These are phyloP conservation scores for Camponotus pennsylvanicus DNA, from an alignment of 1,140 invertebrate genomes.

Conservation along the genomic window DNA sequence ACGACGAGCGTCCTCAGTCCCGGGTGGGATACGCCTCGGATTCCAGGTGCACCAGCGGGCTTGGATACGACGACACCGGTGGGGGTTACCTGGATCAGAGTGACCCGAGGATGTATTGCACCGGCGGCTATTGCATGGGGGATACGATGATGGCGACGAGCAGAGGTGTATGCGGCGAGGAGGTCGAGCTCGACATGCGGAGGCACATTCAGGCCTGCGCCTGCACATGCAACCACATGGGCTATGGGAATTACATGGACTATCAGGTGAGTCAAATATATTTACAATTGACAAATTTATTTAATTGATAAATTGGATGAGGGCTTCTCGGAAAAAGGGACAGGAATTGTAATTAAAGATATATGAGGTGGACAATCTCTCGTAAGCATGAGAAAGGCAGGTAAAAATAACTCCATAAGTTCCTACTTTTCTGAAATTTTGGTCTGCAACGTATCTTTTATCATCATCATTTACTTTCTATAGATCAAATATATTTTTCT, in stretches of 20 bases:
- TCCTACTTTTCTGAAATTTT: too few relatives aligned
- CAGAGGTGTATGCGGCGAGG: conserved; percentile 85
- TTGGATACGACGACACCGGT: conserved; percentile 83
- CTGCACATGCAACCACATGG: conserved; percentile 96
- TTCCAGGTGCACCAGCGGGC: conserved; percentile 83
- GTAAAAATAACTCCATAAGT: too few relatives aligned
- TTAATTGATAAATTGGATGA: neutral
- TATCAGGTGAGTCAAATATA: conserved; percentile 90
- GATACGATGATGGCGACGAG: conserved; percentile 85
- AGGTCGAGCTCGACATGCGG: conserved; percentile 91
- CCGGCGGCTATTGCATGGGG: conserved; percentile 85
- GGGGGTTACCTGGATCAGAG: conserved; percentile 84
- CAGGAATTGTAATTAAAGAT: neutral
- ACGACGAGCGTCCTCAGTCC: conserved; percentile 84
- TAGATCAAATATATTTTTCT: too few relatives aligned
- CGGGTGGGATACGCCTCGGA: conserved; percentile 83
- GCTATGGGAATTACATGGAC: conserved; percentile 96
- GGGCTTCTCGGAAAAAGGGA: neutral
- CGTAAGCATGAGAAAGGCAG: too few relatives aligned
- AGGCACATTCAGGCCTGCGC: conserved; percentile 94
- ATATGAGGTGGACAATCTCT: too few relatives aligned
- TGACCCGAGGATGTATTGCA: conserved; percentile 85
- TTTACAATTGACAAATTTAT: neutral
- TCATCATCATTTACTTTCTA: too few relatives aligned
- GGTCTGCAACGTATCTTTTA: too few relatives aligned